Evolutionary conservation across 2,888 invertebrate genomes (phyloP).

Genomic region (Acleris literana): DNA sequence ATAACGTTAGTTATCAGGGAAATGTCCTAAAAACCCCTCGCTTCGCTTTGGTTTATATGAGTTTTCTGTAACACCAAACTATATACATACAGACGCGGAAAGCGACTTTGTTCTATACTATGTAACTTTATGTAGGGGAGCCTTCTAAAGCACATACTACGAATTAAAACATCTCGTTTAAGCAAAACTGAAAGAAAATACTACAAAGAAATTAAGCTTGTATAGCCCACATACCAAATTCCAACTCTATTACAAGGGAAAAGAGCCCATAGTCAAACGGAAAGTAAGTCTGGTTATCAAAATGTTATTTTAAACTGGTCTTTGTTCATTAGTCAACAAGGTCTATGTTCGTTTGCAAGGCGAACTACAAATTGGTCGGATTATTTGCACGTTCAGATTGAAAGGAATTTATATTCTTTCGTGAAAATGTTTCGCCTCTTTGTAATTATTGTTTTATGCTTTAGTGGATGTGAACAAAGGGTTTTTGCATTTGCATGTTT

Average conservation of each 20-base stretch:
- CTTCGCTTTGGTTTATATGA: too few species aligned
- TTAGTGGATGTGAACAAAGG: not conserved
- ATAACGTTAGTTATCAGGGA: too few species aligned
- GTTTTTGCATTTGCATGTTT: too few species aligned
- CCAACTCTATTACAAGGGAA: not conserved
- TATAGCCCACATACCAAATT: not conserved
- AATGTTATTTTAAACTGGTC: not conserved
- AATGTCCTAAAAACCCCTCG: too few species aligned
- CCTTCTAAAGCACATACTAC: not conserved
- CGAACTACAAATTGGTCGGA: not conserved
- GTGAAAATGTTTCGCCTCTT: slow-evolving; percentile 4
- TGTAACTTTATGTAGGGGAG: not conserved
- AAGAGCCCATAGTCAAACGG: not conserved
- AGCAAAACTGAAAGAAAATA: not conserved
- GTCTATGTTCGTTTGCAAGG: not conserved
- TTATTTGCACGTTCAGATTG: slow-evolving; percentile 1
- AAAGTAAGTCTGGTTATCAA: not conserved
- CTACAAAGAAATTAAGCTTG: slow-evolving; percentile 3
- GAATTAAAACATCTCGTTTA: not conserved
- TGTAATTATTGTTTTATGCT: not conserved
- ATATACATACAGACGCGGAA: too few species aligned
- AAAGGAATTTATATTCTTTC: not conserved
- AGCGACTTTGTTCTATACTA: too few species aligned
- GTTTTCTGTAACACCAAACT: too few species aligned
- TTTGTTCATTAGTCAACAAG: not conserved